Base-by-base conservation (phyloP, 2,888 invertebrate genomes). In the Norana najaformis region DNA sequence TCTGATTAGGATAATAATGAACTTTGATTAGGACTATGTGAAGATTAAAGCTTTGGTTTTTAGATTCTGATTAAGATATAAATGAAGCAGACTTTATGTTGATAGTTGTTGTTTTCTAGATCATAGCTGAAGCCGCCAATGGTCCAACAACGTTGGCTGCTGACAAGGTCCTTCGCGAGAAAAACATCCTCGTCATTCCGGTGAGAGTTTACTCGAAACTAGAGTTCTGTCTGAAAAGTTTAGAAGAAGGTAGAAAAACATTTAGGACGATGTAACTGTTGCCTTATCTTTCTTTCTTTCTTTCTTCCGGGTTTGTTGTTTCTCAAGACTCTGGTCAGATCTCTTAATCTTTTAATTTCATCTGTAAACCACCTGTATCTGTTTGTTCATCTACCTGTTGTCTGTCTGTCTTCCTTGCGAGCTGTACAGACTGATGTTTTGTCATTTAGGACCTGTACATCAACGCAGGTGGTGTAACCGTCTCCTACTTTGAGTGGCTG, bases 401-500 rank as follows among this genome's bases (percentile, higher is more conserved):
- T 11, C 18, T 41, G 41, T 47, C 47, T 47, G 47, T 47, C 23
- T 47, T n/a, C n/a, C 23, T 47, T 47, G 47, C n/a, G n/a, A n/a
- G n/a, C 23, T 47, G 20, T 30, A 69, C 2, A n/a, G 69, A 69
- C n/a, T 69, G 69, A 69, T 69, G 69, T 30, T 53, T 53, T 47
- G 69, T 69, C 69, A n/a, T 69, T 69, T 35, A 91, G 91, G 95
- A 95, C 92, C 91, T 95, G 91, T 96, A 95, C 93, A 94, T 95
- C 91, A 96, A 96, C 93, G 96, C 96, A 92, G 99, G 99, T 93
- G 99, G 99, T 96, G 99, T 99, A 88, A 99, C 98, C 88, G 99
- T 99, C 20, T 99, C 98, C 89, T 99, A 98, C 96, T 99, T 99
- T 95, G 99, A 99, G 95, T 99, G 98, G 97, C 96, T 99, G 93